Base-by-base conservation (phyloP, 2,113 vertebrate genomes). In the Microcebus jonahi region DNA sequence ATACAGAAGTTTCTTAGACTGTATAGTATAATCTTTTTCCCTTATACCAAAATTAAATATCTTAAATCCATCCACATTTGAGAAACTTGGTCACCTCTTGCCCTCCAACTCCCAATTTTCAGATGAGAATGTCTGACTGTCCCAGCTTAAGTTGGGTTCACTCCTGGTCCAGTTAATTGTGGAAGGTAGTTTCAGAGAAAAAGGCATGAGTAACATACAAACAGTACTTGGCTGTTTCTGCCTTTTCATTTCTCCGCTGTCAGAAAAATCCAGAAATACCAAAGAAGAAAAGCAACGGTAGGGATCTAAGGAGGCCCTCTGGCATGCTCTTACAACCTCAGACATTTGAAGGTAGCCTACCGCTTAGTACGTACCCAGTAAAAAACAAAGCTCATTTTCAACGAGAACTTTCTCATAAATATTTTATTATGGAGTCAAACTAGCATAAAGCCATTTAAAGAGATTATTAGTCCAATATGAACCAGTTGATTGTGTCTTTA, bases 381-480 rank as follows among this genome's bases (percentile, higher is more conserved):
- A 90, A 96, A 70, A 89, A 48, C 12, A 1, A 1, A 45, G 75
- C 50, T 71, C 55, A 95, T 95, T 92, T 96, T 88, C 68, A 92
- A 94, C 92, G 85, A 98, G 94, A 96, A 95, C 53, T 81, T 85
- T 67, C 53, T 96, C 57, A 82, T 73, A 90, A 88, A 91, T 53
- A 68, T 87, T 95, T 76, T 55, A 83, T 20, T 87, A 96, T 53
- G 31, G 81, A 29, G n/a, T 88, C 50, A 93, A 68, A 89, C n/a
- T 76, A 86, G 61, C 68, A 67, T 97, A 83, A 93, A 70, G 21
- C 89, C 39, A 88, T 85, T 84, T 93, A 88, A 80, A 73, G 29
- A 90, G 13, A 77, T 63, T 96, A 57, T 92, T 85, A 96, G 97
- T 98, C 91, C 97, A 98, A 97, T 97, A 92, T 96, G 96, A 97